A percentile compares a stretch with the other conserved stretches of the same genome.
Conservation (phyloP, 2,113 vertebrate species). For the Paratilapia polleni region DNA sequence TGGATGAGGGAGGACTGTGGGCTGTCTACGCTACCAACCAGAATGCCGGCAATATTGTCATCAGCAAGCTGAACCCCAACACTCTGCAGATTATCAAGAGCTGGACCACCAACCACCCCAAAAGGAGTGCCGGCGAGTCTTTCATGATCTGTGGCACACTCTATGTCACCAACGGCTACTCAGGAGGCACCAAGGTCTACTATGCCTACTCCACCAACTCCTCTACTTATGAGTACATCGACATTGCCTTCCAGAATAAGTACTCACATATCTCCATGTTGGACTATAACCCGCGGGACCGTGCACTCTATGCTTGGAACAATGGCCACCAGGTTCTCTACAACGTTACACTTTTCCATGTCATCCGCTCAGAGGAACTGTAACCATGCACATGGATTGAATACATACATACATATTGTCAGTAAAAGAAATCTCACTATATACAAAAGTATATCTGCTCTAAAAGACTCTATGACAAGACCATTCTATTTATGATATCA, state of each 20-base stretch:
- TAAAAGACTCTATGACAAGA: conserved; percentile 46
- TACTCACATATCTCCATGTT: conserved; percentile 99
- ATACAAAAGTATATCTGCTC: conserved; percentile 63
- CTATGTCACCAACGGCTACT: conserved; percentile 97
- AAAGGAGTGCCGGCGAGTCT: conserved; percentile 95
- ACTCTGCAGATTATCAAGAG: conserved; percentile 92
- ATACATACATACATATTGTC: conserved; percentile 42
- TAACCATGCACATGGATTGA: conserved; percentile 75
- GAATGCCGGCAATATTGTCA: conserved; percentile 96
- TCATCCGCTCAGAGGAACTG: conserved; percentile 94
- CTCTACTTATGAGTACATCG: conserved; percentile 97
- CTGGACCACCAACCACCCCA: conserved; percentile 97
- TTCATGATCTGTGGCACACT: conserved; percentile 99
- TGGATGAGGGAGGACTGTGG: conserved; percentile 95
- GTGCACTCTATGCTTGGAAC: conserved; percentile 98
- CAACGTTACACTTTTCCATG: conserved; percentile 97
- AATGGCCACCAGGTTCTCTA: conserved; percentile 98
- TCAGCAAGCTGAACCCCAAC: conserved; percentile 95
- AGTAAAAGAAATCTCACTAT: conserved; percentile 76
- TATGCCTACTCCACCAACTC: conserved; percentile 98
- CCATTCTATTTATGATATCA: conserved; percentile 53
- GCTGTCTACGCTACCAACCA: conserved; percentile 98
- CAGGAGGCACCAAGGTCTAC: conserved; percentile 96
- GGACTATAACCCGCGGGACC: conserved; percentile 98
- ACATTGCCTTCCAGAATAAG: conserved; percentile 97